A percentile compares a stretch with the other conserved stretches of the same genome.
These are phyloP conservation scores for Epizoanthus rinbou DNA, from an alignment of 92 coral and sea anemone genomes.

Conservation along the genomic window DNA sequence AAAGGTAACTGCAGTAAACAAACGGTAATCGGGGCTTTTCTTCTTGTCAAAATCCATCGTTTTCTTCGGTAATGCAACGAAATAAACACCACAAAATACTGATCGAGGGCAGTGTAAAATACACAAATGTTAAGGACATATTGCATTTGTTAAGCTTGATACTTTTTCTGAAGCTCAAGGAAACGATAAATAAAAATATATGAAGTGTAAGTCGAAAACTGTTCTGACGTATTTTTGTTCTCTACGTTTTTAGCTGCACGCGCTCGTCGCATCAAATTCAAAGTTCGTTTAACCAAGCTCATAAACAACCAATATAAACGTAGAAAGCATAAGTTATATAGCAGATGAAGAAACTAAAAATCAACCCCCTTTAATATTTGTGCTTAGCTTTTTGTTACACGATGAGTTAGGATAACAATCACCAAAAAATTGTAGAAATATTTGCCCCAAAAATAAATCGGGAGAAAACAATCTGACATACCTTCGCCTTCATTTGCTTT, in stretches of 20 bases:
- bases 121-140: constrained; percentile 10
- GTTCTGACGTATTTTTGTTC: constrained; percentile 20
- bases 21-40: constrained; percentile 6
- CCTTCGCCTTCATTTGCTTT: constrained; percentile 6
- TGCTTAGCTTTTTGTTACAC: constrained; percentile 5
- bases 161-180: constrained; percentile 9
- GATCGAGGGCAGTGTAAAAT: constrained; percentile 10
- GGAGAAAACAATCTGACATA: not conserved
- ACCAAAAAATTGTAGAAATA: not conserved
- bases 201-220: constrained; percentile 8
- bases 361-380: not conserved
- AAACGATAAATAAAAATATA: constrained; percentile 17
- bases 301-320: constrained; percentile 3
- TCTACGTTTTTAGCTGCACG: constrained; percentile 20
- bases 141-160: constrained; percentile 14
- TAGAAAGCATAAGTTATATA: not conserved
- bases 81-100: constrained; percentile 9
- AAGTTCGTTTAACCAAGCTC: constrained; percentile 2
- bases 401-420: constrained; percentile 8
- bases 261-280: constrained; percentile 15
- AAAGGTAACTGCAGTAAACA: constrained; percentile 11
- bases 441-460: not conserved
- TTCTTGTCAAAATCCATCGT: constrained; percentile 14
- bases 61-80: constrained; percentile 11
- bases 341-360: not conserved